Evolutionary conservation across 2,113 vertebrate genomes (phyloP).

Genomic region (Gobiocypris rarus): DNA sequence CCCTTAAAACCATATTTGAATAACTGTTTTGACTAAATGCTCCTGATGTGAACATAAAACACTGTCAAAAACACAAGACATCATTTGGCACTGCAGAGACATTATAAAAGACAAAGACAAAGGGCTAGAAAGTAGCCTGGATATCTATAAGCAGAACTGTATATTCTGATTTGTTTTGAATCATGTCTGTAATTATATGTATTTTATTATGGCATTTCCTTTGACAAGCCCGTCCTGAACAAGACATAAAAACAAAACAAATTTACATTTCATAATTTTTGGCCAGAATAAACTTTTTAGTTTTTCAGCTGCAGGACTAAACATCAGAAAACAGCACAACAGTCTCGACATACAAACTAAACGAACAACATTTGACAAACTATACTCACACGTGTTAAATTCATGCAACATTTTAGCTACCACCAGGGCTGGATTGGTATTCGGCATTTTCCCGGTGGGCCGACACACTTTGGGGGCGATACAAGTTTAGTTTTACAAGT

Average conservation of each 20-base stretch:
- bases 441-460: too few relatives aligned
- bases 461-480: too few relatives aligned
- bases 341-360: conserved; percentile 4
- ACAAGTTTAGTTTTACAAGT: too few relatives aligned
- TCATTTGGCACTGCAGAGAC: background rate
- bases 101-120: background rate
- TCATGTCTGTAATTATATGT: background rate
- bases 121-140: conserved; percentile 1
- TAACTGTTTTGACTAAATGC: background rate
- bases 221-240: background rate
- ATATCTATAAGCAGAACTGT: background rate
- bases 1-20: background rate
- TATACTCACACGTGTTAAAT: background rate
- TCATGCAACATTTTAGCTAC: conserved; percentile 33
- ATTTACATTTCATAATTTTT: too few relatives aligned
- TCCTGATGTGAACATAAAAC: conserved; percentile 7
- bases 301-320: background rate
- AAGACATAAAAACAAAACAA: background rate
- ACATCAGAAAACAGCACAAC: background rate
- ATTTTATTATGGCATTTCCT: background rate
- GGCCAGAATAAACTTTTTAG: background rate
- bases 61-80: background rate
- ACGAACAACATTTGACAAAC: conserved; percentile 21
- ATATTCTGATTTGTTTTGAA: background rate
- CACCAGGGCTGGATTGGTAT: background rate